phyloP scores from a whole-genome alignment of 1,140 invertebrate species.

The Teleopsis dalmanni region DNA sequence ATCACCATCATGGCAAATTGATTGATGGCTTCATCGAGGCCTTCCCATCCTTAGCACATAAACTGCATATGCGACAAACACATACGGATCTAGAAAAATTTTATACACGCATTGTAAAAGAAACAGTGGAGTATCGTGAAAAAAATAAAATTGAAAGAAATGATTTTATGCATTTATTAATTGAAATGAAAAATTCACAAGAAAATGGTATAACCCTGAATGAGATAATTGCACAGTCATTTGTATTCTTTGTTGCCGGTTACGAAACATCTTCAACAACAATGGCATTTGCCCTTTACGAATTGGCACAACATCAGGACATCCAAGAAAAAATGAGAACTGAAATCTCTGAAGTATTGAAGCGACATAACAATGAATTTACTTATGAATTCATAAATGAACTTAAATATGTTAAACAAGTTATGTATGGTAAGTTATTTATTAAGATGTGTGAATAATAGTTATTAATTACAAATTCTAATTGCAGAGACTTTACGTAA shows the following conservation, averaged over 20 bases:
- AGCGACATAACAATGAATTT: constrained; percentile 47
- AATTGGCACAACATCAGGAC: constrained; percentile 53
- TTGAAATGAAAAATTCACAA: constrained; percentile 33
- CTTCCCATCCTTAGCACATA: constrained; percentile 22
- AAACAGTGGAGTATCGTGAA: constrained; percentile 40
- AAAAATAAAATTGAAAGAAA: constrained; percentile 34
- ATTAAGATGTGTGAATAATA: too few species aligned
- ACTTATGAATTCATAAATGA: constrained; percentile 48
- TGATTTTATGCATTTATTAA: constrained; percentile 43
- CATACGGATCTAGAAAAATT: constrained; percentile 33
- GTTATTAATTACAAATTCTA: constrained; percentile 25
- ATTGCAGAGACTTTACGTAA: constrained; percentile 43
- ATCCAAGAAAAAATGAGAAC: constrained; percentile 51
- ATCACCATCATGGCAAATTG: constrained; percentile 15
- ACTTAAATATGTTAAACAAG: constrained; percentile 38
- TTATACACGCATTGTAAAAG: constrained; percentile 34
- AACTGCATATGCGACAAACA: constrained; percentile 23
- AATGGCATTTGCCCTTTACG: constrained; percentile 49
- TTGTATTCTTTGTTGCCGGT: constrained; percentile 51
- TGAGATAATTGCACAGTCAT: constrained; percentile 37
- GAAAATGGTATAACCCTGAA: constrained; percentile 30
- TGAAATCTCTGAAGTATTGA: constrained; percentile 50
- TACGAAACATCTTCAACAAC: constrained; percentile 57
- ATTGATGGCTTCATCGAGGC: constrained; percentile 28
- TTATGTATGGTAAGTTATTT: constrained; percentile 7